Percentiles rank a stretch among this genome's conserved stretches.
These are phyloP conservation scores for Etheostoma nigrum DNA, from an alignment of 2,797 vertebrate species.

Conservation along the genomic window DNA sequence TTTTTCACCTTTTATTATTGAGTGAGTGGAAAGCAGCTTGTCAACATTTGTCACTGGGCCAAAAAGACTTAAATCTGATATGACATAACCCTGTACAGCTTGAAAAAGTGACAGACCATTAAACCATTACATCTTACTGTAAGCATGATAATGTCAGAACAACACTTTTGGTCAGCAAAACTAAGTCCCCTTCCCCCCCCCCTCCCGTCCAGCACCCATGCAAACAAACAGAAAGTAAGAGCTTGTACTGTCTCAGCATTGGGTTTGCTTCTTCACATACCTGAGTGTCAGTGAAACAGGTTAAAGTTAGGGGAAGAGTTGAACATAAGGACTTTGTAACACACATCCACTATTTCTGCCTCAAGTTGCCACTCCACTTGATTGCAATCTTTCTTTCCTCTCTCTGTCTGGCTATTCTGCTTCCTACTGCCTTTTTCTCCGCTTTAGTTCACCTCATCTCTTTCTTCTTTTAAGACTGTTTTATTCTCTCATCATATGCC, in stretches of 20 bases:
- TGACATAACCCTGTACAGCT: constrained; percentile 20
- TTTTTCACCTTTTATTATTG: constrained; percentile 29
- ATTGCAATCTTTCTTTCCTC: constrained; percentile 12
- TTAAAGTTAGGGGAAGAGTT: constrained; percentile 38
- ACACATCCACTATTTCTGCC: constrained; percentile 22
- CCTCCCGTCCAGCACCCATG: too few species aligned
- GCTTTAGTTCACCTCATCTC: background rate
- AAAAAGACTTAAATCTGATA: constrained; percentile 18
- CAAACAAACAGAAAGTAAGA: background rate
- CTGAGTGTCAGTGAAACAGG: constrained; percentile 31
- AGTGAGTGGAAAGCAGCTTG: constrained; percentile 17
- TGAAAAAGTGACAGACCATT: background rate
- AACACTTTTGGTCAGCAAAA: too few species aligned
- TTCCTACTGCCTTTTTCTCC: background rate
- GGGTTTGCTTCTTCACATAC: constrained; percentile 34
- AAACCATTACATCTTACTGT: background rate
- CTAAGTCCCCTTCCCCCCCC: too few species aligned
- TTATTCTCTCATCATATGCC: background rate
- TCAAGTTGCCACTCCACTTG: constrained; percentile 24
- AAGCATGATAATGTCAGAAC: background rate
- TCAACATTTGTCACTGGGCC: constrained; percentile 27
- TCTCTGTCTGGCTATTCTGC: constrained; percentile 2
- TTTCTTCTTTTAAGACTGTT: background rate
- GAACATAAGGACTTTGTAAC: constrained; percentile 35
- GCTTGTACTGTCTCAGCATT: constrained; percentile 7